phyloP scores from a whole-genome alignment of 2,888 invertebrate genomes.

The Xiphydria camelus region DNA sequence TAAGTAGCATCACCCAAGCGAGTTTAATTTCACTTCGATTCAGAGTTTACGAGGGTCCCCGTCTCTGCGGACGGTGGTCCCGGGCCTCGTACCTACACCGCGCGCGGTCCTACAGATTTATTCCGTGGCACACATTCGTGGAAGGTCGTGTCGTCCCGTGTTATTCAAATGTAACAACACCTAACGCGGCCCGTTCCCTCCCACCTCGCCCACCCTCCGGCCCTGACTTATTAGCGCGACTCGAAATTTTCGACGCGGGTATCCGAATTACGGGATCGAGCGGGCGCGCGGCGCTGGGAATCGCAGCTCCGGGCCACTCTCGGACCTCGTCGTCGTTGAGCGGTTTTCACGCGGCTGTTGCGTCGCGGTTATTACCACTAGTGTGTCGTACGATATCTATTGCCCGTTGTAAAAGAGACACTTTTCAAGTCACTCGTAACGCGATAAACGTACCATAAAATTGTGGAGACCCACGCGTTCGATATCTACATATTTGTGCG shows the following conservation, averaged over 20 bases:
- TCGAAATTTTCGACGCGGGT: constrained; percentile 24
- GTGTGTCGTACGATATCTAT: too few species aligned
- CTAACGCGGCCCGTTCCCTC: constrained; percentile 18
- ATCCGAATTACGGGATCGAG: too few species aligned
- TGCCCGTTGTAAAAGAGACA: too few species aligned
- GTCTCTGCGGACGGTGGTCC: constrained; percentile 38
- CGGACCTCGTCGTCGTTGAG: too few species aligned
- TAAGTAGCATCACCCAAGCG: background rate
- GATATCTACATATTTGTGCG: too few species aligned
- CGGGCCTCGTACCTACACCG: constrained; percentile 21
- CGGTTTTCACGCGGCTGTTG: too few species aligned
- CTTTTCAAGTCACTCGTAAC: too few species aligned
- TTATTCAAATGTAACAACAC: constrained; percentile 53
- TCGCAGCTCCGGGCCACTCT: too few species aligned
- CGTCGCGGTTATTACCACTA: too few species aligned
- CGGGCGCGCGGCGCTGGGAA: too few species aligned
- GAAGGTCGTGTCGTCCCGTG: constrained; percentile 48
- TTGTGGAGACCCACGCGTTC: too few species aligned
- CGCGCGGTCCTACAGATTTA: constrained; percentile 34
- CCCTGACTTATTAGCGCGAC: constrained; percentile 39
- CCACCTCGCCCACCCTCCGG: constrained; percentile 2
- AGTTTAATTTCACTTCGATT: constrained; percentile 37
- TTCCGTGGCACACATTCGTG: constrained; percentile 41
- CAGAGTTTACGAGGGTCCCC: constrained; percentile 39
- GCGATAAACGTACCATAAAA: too few species aligned